These are phyloP conservation scores for Popillia japonica DNA, from an alignment of 1,140 invertebrate species.

Conservation along the genomic window DNA sequence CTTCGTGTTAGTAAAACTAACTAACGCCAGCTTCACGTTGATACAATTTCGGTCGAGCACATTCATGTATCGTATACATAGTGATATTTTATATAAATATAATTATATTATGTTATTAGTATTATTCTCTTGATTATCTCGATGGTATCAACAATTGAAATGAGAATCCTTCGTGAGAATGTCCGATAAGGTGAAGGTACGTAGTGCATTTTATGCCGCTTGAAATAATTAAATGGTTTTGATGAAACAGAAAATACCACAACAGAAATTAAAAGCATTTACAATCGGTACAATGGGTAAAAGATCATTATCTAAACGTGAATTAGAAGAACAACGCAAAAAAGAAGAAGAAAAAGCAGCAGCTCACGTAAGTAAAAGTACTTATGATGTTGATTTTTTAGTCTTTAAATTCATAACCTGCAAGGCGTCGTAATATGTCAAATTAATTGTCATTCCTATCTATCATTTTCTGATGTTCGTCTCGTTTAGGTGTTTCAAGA, in stretches of 20 bases:
- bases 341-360: slow-evolving; percentile 90
- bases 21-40: not conserved
- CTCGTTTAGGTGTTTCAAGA: slow-evolving; percentile 87
- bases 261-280: slow-evolving; percentile 83
- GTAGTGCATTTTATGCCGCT: not conserved
- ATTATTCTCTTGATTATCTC: not conserved
- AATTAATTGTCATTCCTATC: too few relatives aligned
- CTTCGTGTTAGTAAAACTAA: not conserved
- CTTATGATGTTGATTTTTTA: too few relatives aligned
- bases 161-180: not conserved
- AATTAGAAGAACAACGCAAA: slow-evolving; percentile 87
- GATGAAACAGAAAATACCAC: slow-evolving; percentile 67
- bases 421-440: slow-evolving; percentile 47
- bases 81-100: not conserved
- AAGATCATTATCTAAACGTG: slow-evolving; percentile 81
- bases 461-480: too few relatives aligned
- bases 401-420: slow-evolving; percentile 40
- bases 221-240: not conserved
- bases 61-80: not conserved
- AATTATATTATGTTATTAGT: slow-evolving; percentile 13
- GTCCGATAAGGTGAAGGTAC: slow-evolving; percentile 15
- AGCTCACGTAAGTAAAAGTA: slow-evolving; percentile 71
- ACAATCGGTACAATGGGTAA: slow-evolving; percentile 86
- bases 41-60: not conserved
- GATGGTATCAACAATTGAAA: not conserved